phyloP scores from a whole-genome alignment of 2,113 vertebrate species.

The Sceloporus tristichus region DNA sequence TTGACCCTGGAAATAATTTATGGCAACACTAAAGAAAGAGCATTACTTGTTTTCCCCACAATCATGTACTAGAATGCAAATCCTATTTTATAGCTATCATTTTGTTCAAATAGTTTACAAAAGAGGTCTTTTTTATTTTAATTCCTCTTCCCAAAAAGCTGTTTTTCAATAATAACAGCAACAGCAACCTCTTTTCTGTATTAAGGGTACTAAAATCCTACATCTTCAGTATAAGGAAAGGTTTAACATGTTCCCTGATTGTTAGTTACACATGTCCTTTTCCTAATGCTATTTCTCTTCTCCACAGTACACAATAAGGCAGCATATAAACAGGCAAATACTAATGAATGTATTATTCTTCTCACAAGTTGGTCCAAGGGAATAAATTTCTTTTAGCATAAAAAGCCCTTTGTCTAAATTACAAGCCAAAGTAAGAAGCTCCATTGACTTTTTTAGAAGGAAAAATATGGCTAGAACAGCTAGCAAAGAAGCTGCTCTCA shows the following conservation, averaged over 20 bases:
- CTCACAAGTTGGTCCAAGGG: conserved; percentile 75
- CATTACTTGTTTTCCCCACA: not conserved
- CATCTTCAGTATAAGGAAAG: not conserved
- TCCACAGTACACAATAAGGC: conserved; percentile 69
- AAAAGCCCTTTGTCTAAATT: conserved; percentile 81
- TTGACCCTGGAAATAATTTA: not conserved
- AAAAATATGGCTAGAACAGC: conserved; percentile 61
- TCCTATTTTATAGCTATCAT: not conserved
- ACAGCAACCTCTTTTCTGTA: no score
- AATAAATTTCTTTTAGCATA: conserved; percentile 82
- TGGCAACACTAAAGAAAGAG: not conserved
- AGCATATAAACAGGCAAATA: conserved; percentile 72
- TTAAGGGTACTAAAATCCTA: no score
- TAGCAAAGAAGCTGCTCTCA: conserved; percentile 73
- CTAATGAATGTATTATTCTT: conserved; percentile 77
- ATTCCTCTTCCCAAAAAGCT: not conserved
- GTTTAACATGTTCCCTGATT: conserved; percentile 51
- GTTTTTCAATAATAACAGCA: not conserved
- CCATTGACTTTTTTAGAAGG: conserved; percentile 75
- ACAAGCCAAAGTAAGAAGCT: conserved; percentile 72
- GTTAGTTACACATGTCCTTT: conserved; percentile 41
- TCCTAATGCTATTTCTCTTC: conserved; percentile 64
- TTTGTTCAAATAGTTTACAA: not conserved
- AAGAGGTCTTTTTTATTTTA: not conserved
- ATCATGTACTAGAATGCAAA: not conserved